Percentiles rank a stretch among this genome's conserved stretches.
Conservation (phyloP, 2,113 vertebrate genomes). For the Nycticryphes semicollaris region DNA sequence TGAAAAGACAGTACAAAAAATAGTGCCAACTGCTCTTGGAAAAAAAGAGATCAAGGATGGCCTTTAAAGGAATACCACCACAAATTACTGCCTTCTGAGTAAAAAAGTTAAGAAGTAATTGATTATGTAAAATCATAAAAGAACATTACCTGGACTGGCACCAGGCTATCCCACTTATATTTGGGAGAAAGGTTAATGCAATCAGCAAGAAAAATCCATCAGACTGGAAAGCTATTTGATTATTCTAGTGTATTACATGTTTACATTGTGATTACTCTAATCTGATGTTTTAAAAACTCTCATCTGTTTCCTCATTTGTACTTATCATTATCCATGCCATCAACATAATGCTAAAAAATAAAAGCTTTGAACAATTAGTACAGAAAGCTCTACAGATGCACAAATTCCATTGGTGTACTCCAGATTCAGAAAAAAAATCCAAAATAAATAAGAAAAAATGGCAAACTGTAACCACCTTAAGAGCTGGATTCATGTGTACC, state of each 20-base stretch:
- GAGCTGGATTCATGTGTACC: neutral
- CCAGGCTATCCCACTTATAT: neutral
- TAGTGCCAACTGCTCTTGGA: neutral
- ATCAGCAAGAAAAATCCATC: neutral
- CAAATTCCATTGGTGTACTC: neutral
- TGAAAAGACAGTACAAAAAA: neutral
- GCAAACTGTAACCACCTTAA: neutral
- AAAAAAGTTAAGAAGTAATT: neutral
- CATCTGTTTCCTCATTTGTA: neutral
- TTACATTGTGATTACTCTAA: neutral
- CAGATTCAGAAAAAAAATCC: neutral
- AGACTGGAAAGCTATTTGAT: neutral
- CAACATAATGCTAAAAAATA: neutral
- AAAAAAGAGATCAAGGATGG: neutral
- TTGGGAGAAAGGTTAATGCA: neutral
- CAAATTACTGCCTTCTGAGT: neutral
- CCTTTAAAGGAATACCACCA: neutral
- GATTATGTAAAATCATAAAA: neutral
- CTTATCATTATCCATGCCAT: neutral
- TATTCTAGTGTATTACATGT: neutral
- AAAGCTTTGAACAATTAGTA: neutral
- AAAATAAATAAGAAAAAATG: neutral
- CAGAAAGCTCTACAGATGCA: neutral
- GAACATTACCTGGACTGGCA: neutral
- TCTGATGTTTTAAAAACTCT: neutral